Conservation (phyloP, 53 echinoderm and acorn worm species). For the Patiria pectinifera region DNA sequence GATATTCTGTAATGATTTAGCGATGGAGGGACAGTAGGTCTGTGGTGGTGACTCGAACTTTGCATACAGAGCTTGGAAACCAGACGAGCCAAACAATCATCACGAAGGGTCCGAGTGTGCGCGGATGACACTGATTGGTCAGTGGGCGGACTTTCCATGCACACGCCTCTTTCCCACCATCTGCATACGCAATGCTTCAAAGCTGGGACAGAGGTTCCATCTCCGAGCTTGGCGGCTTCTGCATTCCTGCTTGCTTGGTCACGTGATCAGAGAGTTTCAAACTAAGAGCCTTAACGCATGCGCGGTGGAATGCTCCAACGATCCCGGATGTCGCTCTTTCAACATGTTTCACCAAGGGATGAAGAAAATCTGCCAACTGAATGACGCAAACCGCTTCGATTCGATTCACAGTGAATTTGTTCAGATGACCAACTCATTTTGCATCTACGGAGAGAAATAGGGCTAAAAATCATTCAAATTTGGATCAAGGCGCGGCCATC, state of each 20-base stretch:
- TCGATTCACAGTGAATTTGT: neutral
- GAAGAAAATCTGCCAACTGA: slow-evolving; percentile 43
- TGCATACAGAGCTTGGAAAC: neutral
- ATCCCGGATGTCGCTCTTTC: slow-evolving; percentile 34
- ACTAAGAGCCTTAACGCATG: neutral
- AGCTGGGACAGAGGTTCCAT: neutral
- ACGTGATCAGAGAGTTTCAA: slow-evolving; percentile 7
- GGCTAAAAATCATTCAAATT: too few species aligned
- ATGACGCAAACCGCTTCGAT: slow-evolving; percentile 10
- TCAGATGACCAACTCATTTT: slow-evolving; percentile 1
- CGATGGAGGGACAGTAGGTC: neutral
- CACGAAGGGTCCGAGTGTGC: neutral
- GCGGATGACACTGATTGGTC: neutral
- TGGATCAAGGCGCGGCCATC: neutral
- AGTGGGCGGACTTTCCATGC: neutral
- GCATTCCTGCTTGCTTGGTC: slow-evolving; percentile 16
- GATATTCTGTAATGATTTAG: neutral
- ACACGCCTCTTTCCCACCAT: neutral
- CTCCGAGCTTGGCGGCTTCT: slow-evolving; percentile 28
- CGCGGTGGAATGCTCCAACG: slow-evolving; percentile 17
- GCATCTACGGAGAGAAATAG: slow-evolving; percentile 44
- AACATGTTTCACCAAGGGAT: neutral
- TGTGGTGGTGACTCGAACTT: neutral
- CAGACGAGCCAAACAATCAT: neutral
- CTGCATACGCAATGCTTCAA: neutral